Percentiles rank a stretch among this genome's conserved stretches.
Conservation (phyloP, 2,113 vertebrate genomes). For the Cacatua alba region DNA sequence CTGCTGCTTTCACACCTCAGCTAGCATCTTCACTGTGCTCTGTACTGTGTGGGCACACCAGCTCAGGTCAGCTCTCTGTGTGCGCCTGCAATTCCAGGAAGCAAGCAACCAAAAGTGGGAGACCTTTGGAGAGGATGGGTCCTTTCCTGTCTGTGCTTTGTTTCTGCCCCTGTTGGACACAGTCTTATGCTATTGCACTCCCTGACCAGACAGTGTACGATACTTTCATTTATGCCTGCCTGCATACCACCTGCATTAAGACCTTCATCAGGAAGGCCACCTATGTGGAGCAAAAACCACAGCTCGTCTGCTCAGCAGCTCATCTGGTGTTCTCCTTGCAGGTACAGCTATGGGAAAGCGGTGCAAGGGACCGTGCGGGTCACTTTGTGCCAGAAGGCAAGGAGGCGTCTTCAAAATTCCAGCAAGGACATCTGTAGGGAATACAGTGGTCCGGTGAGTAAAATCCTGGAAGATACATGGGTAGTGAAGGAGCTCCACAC, state of each 20-base stretch:
- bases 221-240: background rate
- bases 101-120: background rate
- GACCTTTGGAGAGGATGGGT: background rate
- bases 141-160: background rate
- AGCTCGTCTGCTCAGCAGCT: background rate
- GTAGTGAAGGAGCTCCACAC: background rate
- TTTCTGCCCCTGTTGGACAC: background rate
- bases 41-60: background rate
- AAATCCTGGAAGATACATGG: background rate
- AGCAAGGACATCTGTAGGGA: background rate
- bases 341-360: slow-evolving; percentile 69
- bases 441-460: background rate
- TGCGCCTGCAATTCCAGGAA: background rate
- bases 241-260: background rate
- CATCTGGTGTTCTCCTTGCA: background rate
- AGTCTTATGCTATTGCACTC: background rate
- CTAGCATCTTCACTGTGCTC: background rate
- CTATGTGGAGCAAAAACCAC: background rate
- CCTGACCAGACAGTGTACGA: background rate
- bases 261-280: background rate
- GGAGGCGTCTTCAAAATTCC: background rate
- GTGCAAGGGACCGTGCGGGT: background rate
- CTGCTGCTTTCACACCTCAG: background rate
- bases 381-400: slow-evolving; percentile 42
- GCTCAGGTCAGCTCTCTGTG: background rate